These are phyloP conservation scores for Nannospalax galili DNA, from an alignment of 2,113 vertebrate genomes.

Conservation along the genomic window DNA sequence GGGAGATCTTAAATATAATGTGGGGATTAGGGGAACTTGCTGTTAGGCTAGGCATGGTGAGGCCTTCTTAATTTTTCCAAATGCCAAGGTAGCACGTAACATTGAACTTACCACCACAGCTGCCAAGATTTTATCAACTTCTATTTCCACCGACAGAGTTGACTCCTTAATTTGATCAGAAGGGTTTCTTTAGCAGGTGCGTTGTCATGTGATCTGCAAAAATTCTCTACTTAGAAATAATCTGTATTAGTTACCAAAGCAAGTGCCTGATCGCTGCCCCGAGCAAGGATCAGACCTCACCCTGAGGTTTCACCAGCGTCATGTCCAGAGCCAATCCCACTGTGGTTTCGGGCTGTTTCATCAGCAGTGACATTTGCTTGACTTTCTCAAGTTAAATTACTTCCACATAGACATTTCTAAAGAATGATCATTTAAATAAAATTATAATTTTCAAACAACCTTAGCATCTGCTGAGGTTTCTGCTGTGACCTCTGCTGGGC, in stretches of 20 bases:
- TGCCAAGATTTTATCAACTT: neutral
- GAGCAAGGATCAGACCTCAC: neutral
- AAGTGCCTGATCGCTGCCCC: neutral
- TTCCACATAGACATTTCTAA: constrained; percentile 1
- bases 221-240: neutral
- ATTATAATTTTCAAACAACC: neutral
- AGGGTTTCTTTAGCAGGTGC: neutral
- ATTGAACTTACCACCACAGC: neutral
- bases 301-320: neutral
- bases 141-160: neutral
- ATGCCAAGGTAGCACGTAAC: neutral
- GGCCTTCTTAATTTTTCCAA: neutral
- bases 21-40: neutral
- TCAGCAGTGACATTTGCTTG: neutral
- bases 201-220: neutral
- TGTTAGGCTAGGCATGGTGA: neutral
- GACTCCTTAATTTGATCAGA: neutral
- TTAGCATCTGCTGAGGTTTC: neutral
- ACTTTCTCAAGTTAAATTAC: constrained; percentile 30
- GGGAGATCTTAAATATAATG: neutral
- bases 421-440: constrained; percentile 54
- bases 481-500: neutral
- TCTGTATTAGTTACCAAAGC: neutral
- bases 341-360: neutral
- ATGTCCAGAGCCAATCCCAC: neutral